Evolutionary conservation across 2,888 invertebrate species (phyloP), one percentile per base, ranked within the genome.

Genomic region (Caradrina clavipalpis): DNA sequence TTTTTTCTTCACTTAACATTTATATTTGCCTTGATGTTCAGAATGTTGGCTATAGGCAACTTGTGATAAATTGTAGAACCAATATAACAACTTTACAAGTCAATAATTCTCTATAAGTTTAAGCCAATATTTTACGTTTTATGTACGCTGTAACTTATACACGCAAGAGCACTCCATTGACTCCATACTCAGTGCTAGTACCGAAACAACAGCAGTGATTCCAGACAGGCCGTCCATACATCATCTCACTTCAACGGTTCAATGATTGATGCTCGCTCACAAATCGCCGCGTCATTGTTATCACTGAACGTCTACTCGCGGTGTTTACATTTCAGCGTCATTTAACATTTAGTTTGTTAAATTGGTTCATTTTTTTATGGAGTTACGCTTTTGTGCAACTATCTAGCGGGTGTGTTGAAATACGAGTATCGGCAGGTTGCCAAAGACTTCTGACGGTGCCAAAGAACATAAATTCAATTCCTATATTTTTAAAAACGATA

Each of bases 251-350:
- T 81, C 82, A 81, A 53, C 83, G 76, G 69, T 63, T 63, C 78
- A 73, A 83, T 87, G 89, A 89, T 89, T 88, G 89, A 89, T 89
- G 83, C 60, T 69, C 56, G 80, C 79, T 59, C 69, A 62, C 76
- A 81, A 87, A 86, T 86, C 79, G 84, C 78, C 81, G 53, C 80
- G 87, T 89, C 88, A 89, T 89, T 89, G 89, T 88, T 88, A 84
- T 88, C 83, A 84, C 82, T 82, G 69, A 70, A 70, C 75, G 65
- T 78, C 60, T 75, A 74, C 57, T 56, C 47, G 57, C 59, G 65
- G 62, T 78, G 75, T 77, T 77, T 70, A 75, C 62, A 59, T 61
- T 76, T 73, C 76, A 67, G 76, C 73, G 47, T 73, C 77, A 78
- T 76, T 76, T 73, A 76, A 73, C 67, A 77, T 77, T 35, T 57